These are phyloP conservation scores for Drosophila nikananu DNA, from an alignment of 1,140 invertebrate genomes.

Conservation along the genomic window DNA sequence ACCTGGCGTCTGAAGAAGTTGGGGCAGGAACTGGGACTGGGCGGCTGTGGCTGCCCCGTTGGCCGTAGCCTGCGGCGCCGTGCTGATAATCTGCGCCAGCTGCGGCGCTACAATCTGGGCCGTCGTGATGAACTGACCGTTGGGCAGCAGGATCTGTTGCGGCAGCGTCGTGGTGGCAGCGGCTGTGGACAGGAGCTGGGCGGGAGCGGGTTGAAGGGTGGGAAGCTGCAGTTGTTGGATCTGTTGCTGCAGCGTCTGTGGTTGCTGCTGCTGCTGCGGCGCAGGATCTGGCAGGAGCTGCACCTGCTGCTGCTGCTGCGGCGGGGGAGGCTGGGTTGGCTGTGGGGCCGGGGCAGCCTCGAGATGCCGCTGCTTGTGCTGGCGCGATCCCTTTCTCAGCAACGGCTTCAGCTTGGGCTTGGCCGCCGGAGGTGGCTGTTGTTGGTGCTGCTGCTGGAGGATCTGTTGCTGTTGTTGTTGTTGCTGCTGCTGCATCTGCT, in stretches of 20 bases:
- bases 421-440: constrained; percentile 33
- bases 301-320: constrained; percentile 17
- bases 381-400: constrained; percentile 59
- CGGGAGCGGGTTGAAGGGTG: constrained; percentile 63
- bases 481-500: constrained; percentile 52
- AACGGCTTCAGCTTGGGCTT: constrained; percentile 64
- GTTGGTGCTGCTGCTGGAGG: constrained; percentile 60
- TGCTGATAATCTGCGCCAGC: constrained; percentile 66
- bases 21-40: constrained; percentile 75
- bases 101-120: constrained; percentile 75
- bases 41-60: constrained; percentile 43
- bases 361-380: constrained; percentile 60
- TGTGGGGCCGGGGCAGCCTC: constrained; percentile 36
- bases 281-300: constrained; percentile 59
- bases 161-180: constrained; percentile 53
- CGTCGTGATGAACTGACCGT: constrained; percentile 84
- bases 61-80: constrained; percentile 43
- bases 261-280: constrained; percentile 35
- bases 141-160: constrained; percentile 81
- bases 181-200: constrained; percentile 55
- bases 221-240: constrained; percentile 68
- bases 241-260: constrained; percentile 53
- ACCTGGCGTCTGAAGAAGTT: constrained; percentile 74
- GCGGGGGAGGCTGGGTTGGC: constrained; percentile 12
- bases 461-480: constrained; percentile 50